Conservation (phyloP, 2,888 invertebrate species). For the Listrodromus nycthemerus region DNA sequence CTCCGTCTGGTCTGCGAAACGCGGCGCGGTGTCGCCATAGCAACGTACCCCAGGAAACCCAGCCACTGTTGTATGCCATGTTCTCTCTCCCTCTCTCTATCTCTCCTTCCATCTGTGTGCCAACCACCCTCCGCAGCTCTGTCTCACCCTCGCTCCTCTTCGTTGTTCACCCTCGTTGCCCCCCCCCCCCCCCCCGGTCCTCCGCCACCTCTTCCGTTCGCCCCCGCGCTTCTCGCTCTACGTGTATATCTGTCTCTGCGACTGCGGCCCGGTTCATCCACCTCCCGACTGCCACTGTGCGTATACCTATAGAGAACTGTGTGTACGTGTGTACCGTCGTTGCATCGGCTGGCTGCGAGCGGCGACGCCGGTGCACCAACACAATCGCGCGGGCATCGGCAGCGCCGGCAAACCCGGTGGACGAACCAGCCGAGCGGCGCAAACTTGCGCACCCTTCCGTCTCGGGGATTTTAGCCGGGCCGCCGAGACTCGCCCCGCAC, state of each 20-base stretch:
- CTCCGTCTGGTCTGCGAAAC: slow-evolving; percentile 68
- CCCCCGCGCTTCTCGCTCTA: neutral
- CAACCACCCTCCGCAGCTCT: slow-evolving; percentile 54
- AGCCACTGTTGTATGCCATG: slow-evolving; percentile 74
- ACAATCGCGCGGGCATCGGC: slow-evolving; percentile 26
- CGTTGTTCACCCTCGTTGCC: slow-evolving; percentile 57
- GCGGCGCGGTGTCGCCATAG: slow-evolving; percentile 73
- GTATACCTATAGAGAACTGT: neutral
- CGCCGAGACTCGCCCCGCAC: slow-evolving; percentile 11
- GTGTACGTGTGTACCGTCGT: slow-evolving; percentile 12
- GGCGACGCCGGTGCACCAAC: slow-evolving; percentile 50
- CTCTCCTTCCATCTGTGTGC: slow-evolving; percentile 53
- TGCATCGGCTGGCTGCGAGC: slow-evolving; percentile 57
- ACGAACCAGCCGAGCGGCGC: slow-evolving; percentile 36
- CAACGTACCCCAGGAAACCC: slow-evolving; percentile 84
- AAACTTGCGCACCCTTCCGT: slow-evolving; percentile 43
- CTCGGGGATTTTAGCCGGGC: slow-evolving; percentile 54
- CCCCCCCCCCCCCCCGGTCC: slow-evolving; percentile 38
- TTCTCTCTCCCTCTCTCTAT: slow-evolving; percentile 60
- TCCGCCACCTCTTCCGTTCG: slow-evolving; percentile 46
- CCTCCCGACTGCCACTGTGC: slow-evolving; percentile 70
- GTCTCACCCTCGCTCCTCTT: slow-evolving; percentile 54
- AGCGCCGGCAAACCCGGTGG: slow-evolving; percentile 34
- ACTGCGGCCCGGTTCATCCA: slow-evolving; percentile 82
- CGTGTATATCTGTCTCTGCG: slow-evolving; percentile 56